phyloP scores from a whole-genome alignment of 2,113 vertebrate species.

The Phalacrocorax aristotelis region DNA sequence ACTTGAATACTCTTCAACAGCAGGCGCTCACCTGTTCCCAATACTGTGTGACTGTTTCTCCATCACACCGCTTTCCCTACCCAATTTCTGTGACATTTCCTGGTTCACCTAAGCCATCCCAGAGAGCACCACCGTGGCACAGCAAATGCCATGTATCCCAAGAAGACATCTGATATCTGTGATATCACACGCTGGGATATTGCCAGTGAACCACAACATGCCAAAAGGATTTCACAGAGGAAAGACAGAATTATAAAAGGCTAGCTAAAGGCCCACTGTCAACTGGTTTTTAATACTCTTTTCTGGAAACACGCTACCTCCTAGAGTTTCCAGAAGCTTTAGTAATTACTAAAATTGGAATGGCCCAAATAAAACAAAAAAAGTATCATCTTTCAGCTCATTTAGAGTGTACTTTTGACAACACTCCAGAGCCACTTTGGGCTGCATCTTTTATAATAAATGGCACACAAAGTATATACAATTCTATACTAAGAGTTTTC shows the following conservation, averaged over 20 bases:
- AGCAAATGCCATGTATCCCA: not conserved
- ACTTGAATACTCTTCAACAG: accelerated
- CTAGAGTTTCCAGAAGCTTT: not conserved
- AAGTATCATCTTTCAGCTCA: not conserved
- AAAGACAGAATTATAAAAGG: slow-evolving; percentile 30
- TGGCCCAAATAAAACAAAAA: not conserved
- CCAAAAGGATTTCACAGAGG: slow-evolving; percentile 50
- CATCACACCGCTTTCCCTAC: accelerated
- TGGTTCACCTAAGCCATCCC: not conserved
- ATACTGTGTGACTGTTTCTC: accelerated
- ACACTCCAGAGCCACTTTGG: not conserved
- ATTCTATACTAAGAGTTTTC: not conserved
- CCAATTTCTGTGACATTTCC: not conserved
- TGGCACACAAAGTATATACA: not conserved
- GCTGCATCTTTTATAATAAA: not conserved
- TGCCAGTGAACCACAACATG: slow-evolving; percentile 24
- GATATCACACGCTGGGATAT: slow-evolving; percentile 7
- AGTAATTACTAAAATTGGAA: not conserved
- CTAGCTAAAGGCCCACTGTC: not conserved
- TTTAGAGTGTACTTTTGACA: not conserved
- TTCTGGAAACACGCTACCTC: not conserved
- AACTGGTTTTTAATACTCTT: not conserved
- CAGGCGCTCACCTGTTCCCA: not conserved
- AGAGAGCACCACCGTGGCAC: not conserved
- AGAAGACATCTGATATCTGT: slow-evolving; percentile 12